Base-by-base conservation (phyloP, 2,888 invertebrate genomes). In the Andrena chrysosceles region DNA sequence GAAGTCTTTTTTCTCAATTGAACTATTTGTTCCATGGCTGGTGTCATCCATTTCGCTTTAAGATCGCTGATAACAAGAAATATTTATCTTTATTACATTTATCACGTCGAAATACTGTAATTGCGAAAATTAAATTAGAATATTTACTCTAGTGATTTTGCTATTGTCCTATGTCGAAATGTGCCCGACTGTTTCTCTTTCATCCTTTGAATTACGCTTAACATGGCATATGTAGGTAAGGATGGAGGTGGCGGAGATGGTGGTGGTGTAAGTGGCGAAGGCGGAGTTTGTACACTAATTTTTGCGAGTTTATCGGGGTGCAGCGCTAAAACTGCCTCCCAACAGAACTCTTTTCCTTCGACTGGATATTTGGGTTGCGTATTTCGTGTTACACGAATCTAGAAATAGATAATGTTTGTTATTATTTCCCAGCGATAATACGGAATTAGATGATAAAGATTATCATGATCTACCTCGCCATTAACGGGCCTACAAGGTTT, bases 141-240 rank as follows among this genome's bases (percentile, higher is more conserved):
- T 78, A 90, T 88, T 91, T 86, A 94, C 93, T 93, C 93, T 42
- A 73, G 70, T 68, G 89, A 89, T 89, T 91, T 93, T 16, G 84
- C 67, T 69, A 78, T 59, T 35, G 83, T 67, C 83, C 85, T 92
- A 26, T 92, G 90, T 81, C 90, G 92, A 63, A 85, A 85, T 69
- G 86, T 71, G 59, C 92, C 91, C 7, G 91, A 87, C 74, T 93
- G 93, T 91, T 95, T 95, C 77, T 96, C 96, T 87, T 95, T 95
- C 88, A 95, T 96, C 90, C 95, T 95, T 54, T 95, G 95, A 73
- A 96, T 94, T 0, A 97, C 95, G 85, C 96, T 96, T 83, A 96
- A 94, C 97, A 97, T 97, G 0, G 96, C 96, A 64, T 96, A 96
- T 0, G 97, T 97, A 0, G 97, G 97, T 33, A 91, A 77, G 2